Evolutionary conservation across 2,888 invertebrate species (phyloP).

Genomic region (Ormyrus nitidulus): DNA sequence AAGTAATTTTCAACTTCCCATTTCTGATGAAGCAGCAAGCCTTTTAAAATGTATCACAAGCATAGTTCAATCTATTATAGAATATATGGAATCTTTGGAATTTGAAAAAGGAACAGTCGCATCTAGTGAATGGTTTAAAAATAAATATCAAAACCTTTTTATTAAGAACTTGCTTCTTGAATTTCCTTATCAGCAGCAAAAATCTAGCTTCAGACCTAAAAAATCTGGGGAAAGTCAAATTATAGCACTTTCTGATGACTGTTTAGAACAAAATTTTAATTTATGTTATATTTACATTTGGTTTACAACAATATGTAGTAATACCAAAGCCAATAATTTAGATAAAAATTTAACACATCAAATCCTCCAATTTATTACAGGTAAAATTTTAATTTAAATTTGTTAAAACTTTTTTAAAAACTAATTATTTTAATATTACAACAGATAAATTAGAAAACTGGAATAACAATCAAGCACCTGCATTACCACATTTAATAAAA

Average conservation of each 20-base stretch:
- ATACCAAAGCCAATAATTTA: constrained; percentile 75
- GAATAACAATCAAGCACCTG: constrained; percentile 59
- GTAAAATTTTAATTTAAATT: constrained; percentile 64
- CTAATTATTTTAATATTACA: constrained; percentile 16
- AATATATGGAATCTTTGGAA: constrained; percentile 71
- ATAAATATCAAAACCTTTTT: constrained; percentile 78
- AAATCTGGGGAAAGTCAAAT: constrained; percentile 68
- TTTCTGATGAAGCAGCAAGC: constrained; percentile 81
- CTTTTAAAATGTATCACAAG: constrained; percentile 81
- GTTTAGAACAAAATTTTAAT: constrained; percentile 78
- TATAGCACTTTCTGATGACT: constrained; percentile 74
- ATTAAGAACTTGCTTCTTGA: constrained; percentile 78
- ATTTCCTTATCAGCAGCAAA: constrained; percentile 77
- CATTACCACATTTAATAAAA: constrained; percentile 63
- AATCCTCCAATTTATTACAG: constrained; percentile 78
- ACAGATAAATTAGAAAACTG: constrained; percentile 66
- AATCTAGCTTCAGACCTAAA: constrained; percentile 59
- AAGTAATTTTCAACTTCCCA: constrained; percentile 76
- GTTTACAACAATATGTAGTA: constrained; percentile 75
- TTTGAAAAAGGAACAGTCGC: constrained; percentile 54
- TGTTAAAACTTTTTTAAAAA: not conserved
- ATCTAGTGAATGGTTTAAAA: constrained; percentile 76
- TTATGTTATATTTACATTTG: constrained; percentile 75
- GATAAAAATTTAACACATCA: constrained; percentile 70
- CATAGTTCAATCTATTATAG: constrained; percentile 81